Evolutionary conservation across 2,888 invertebrate species (phyloP).

Genomic region (Polyommatus icarus): DNA sequence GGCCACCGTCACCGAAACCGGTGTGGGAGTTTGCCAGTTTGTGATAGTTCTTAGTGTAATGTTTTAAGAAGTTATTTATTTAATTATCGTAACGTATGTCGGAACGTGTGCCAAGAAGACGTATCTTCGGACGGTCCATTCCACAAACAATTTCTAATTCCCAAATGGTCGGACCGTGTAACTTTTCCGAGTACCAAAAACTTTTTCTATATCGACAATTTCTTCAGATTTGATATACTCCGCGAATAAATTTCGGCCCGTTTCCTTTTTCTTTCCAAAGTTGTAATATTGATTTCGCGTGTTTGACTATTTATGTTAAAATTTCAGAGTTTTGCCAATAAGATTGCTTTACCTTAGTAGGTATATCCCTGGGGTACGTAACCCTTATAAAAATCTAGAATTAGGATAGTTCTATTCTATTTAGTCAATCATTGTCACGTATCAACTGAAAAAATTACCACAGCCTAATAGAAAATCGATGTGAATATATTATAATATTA

Average conservation of each 20-base stretch:
- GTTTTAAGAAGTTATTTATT: too few relatives aligned
- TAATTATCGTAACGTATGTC: neutral
- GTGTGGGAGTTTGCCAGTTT: too few relatives aligned
- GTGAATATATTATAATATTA: too few relatives aligned
- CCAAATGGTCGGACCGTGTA: constrained; percentile 16
- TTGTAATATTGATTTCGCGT: constrained; percentile 8
- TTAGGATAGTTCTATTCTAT: too few relatives aligned
- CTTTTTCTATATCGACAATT: constrained; percentile 19
- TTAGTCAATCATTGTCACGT: too few relatives aligned
- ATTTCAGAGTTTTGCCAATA: neutral
- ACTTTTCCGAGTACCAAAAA: neutral
- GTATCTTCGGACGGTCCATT: neutral
- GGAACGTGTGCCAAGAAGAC: neutral
- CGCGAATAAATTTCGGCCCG: constrained; percentile 5
- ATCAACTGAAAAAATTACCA: too few relatives aligned
- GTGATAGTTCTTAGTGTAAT: too few relatives aligned
- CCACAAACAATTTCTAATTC: constrained; percentile 8
- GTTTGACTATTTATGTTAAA: neutral
- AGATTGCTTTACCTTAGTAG: neutral
- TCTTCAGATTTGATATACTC: constrained; percentile 16
- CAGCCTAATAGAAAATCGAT: too few relatives aligned
- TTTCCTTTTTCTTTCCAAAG: constrained; percentile 15
- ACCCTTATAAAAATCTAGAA: too few relatives aligned
- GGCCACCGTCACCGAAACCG: too few relatives aligned
- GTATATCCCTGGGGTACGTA: too few relatives aligned